Evolutionary conservation across 2,113 vertebrate species (phyloP).

Genomic region (Recurvirostra avosetta): DNA sequence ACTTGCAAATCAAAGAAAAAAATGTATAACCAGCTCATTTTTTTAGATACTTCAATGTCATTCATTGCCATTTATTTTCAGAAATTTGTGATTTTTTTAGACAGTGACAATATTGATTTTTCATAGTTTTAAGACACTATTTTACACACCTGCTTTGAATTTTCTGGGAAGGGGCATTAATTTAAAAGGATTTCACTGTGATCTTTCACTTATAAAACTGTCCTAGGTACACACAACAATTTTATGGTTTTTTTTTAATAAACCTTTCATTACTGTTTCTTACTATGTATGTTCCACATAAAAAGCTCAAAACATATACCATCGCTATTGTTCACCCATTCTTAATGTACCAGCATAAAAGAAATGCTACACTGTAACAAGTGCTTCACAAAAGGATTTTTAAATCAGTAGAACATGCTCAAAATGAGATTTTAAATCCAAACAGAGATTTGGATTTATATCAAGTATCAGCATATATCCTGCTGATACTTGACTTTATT

Average conservation of each 20-base stretch:
- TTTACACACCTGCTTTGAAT: background rate
- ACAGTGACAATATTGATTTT: background rate
- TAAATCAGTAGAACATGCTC: background rate
- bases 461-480: no score
- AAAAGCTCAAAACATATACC: conserved; percentile 28
- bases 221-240: background rate
- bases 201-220: background rate
- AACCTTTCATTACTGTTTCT: conserved; percentile 3
- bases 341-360: conserved; percentile 18
- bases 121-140: background rate
- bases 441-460: conserved; percentile 15
- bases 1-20: background rate
- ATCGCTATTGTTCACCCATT: conserved; percentile 36
- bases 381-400: conserved; percentile 19
- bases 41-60: background rate
- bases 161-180: background rate
- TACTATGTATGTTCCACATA: background rate
- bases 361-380: background rate
- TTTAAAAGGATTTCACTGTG: background rate
- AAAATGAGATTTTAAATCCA: conserved; percentile 38
- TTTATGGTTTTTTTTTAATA: background rate
- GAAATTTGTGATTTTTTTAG: background rate
- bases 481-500: background rate
- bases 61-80: background rate
- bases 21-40: background rate